These are phyloP conservation scores for Leptodactylus fallax DNA, from an alignment of 2,797 vertebrate genomes.

Conservation along the genomic window DNA sequence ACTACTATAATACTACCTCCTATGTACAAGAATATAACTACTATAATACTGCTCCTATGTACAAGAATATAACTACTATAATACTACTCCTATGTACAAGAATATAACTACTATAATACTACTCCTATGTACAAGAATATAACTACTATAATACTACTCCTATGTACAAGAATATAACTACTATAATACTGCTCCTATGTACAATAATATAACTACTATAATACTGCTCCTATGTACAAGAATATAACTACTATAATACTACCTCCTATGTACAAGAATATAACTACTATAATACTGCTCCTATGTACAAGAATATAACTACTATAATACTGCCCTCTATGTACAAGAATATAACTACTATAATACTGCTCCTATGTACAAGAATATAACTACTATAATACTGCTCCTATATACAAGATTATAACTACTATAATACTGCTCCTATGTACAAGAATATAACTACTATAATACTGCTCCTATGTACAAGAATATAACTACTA, in stretches of 20 bases:
- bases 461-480: background rate
- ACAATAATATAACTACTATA: no score
- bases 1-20: background rate
- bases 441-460: no score
- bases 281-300: constrained; percentile 5
- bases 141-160: no score
- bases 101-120: no score
- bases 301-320: constrained; percentile 6
- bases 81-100: background rate
- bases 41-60: constrained; percentile 1
- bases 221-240: background rate
- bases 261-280: background rate
- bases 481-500: background rate
- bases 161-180: no score
- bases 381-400: constrained; percentile 16
- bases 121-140: no score
- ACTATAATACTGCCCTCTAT: constrained; percentile 8
- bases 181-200: no score
- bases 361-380: constrained; percentile 7
- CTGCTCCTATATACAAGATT: background rate
- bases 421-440: no score
- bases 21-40: constrained; percentile 1
- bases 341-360: constrained; percentile 8
- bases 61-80: constrained; percentile 9
- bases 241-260: constrained; percentile 4